Base-by-base conservation (phyloP, 2,888 invertebrate species). In the Ethmia dodecea region DNA sequence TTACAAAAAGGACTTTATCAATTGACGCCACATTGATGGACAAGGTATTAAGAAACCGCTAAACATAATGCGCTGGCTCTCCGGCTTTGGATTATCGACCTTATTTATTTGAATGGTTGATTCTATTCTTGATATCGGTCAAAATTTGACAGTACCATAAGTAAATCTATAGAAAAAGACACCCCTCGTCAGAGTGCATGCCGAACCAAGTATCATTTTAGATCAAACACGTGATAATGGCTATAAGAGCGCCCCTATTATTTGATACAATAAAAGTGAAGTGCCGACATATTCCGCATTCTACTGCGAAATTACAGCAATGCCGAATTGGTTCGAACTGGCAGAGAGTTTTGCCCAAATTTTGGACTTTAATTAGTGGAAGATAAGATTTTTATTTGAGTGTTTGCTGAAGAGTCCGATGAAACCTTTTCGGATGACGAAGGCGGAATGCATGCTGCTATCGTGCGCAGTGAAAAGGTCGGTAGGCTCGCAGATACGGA, bases 261-360 rank as follows among this genome's bases (percentile, higher is more conserved):
- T 86, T 86, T 74, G 81, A 81, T 84, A 86, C 84, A 86, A 86
- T 86, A 84, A 86, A 86, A 86, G 74, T 80, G 80, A 86, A 86
- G 84, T 86, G 81, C 79, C 79, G 79, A 83, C 83, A 84, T 86
- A 84, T 83, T 84, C 77, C 70, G 77, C 74, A 80, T 84, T 80
- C 81, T 81, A 76, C 72, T 76, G 76, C 79, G 52, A 70, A 70
- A 67, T 59, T 52, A 52, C 58, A 56, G 53, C 52, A 49, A 54
- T 53, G 43, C 49, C 48, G 54, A 54, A 53, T 60, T 47, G 58
- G 55, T 66, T 73, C 55, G 51, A 73, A 63, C 49, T 47, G 51
- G 59, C 52, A 15, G 2, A 16, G 39, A 13, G 3, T 1, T 9
- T 1, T 14, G 32, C 47, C 42, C 22, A 25, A 8, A 66, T 49